Base-by-base conservation (phyloP, 2,113 vertebrate species). In the Pseudorasbora parva region DNA sequence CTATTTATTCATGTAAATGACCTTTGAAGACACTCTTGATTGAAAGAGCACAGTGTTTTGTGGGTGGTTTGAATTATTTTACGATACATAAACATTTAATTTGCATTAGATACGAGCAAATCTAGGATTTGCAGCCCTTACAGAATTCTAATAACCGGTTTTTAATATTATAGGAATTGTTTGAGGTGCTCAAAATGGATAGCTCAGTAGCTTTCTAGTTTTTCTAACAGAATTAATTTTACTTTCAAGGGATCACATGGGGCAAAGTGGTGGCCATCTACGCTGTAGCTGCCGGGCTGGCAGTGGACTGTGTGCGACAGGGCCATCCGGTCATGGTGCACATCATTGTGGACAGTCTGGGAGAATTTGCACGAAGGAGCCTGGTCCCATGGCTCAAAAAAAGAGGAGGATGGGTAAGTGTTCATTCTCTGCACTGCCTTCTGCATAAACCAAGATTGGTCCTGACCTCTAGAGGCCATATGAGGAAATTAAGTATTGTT, bases 261-360 rank as follows among this genome's bases (percentile, higher is more conserved):
- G 97, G 97, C 41, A 99, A 99, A 87, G 96, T 99, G 89, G 98
- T 97, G 23, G 95, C 98, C 59, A 92, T 99, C 25, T 99, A 96
- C 0, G 94, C 95, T 0, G 97, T 99, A 88, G 97, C 98, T 0
- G 97, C 96, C 0, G 97, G 96, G 33, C 94, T 99, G 86, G 97
- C 97, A 0, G 95, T 98, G 89, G 98, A 99, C 89, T 99, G 98
- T 1, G 97, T 98, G 86, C 90, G 94, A 68, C 96, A 96, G 0
- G 96, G 95, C 0, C 94, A 96, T 87, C 95, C 95, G 0, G 93
- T 94, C 75, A 94, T 95, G 87, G 95, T 99, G 0, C 94, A 97
- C 27, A 94, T 95, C 72, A 93, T 99, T 0, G 97, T 99, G 0
- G 97, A 98, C 89, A 97, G 96, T 90, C 91, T 99, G 62, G 98